Evolutionary conservation across 2,797 vertebrate species (phyloP).

Genomic region (Melanotaenia nigrans): DNA sequence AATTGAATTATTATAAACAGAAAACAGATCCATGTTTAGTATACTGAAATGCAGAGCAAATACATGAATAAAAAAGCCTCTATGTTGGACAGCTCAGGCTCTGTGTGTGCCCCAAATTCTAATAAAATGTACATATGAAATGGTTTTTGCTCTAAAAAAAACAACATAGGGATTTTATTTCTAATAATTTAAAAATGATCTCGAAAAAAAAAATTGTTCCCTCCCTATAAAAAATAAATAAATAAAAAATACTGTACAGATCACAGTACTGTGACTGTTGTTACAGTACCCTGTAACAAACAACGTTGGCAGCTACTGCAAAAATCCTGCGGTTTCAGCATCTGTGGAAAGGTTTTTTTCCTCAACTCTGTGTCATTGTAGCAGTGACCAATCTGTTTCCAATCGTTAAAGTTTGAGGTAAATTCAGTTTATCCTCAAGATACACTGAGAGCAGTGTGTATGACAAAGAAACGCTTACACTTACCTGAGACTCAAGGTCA

Average conservation of each 20-base stretch:
- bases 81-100: neutral
- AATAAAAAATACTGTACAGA: slow-evolving; percentile 6
- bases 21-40: neutral
- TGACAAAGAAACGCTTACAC: slow-evolving; percentile 48
- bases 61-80: neutral
- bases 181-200: slow-evolving; percentile 3
- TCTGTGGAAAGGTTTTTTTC: slow-evolving; percentile 34
- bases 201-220: slow-evolving; percentile 21
- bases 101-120: neutral
- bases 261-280: slow-evolving; percentile 9
- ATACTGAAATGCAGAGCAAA: neutral
- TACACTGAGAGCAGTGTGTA: slow-evolving; percentile 4
- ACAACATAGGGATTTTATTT: neutral
- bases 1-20: neutral
- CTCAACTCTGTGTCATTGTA: slow-evolving; percentile 31
- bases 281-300: slow-evolving; percentile 37
- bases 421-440: slow-evolving; percentile 25
- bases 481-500: slow-evolving; percentile 93
- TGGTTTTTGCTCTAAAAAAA: neutral
- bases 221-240: neutral
- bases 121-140: neutral
- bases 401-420: slow-evolving; percentile 37
- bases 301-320: slow-evolving; percentile 42
- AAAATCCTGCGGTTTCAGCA: slow-evolving; percentile 38
- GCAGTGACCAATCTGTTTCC: slow-evolving; percentile 37